Base-by-base conservation (phyloP, 2,888 invertebrate species). In the Stomorhina lunata region DNA sequence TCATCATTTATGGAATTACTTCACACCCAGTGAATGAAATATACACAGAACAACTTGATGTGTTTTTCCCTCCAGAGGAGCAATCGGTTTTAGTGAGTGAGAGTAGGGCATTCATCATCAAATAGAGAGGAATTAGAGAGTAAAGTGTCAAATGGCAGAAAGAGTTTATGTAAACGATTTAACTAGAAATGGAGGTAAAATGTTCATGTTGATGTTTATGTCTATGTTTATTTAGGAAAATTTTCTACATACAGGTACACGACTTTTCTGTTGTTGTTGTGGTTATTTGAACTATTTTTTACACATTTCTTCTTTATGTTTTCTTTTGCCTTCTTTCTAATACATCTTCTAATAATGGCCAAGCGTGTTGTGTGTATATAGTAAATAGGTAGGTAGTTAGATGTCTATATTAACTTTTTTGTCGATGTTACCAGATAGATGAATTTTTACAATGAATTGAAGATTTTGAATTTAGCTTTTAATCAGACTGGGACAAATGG, bases 1-100 rank as follows among this genome's bases (percentile, higher is more conserved):
- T 72, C 80, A 73, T 79, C 37, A 59, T 50, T 75, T 48, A 20
- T 9, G 43, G 15, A 79, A 66, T 68, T 69, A 75, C 68, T 80
- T 80, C 66, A 80, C 73, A 80, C 73, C 73, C 72, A 59, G 29
- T 50, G 37, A 55, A 20, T 29, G 65, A 40, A 65, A n/a, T 20
- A 17, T 45, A 65, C 12, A 20, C 20, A 43, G 57, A 27, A 20
- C 15, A 37, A 37, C 22, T 48, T 65, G 12, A 29, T 10, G 17
- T 48, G 12, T 43, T 40, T 17, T 22, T 15, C 9, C 53, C 25
- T 10, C 6, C 32, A 17, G 22, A 32, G 32, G 53, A 73, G 53
- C 48, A 45, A 15, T 4, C 29, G n/a, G 4, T 3, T n/a, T 20
- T 12, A 20, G 25, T 40, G 20, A 37, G 12, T 37, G 20, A 63